A percentile compares a stretch with the other conserved stretches of the same genome.
These are phyloP conservation scores for Ciconia boyciana DNA, from an alignment of 2,113 vertebrate genomes.

Conservation along the genomic window DNA sequence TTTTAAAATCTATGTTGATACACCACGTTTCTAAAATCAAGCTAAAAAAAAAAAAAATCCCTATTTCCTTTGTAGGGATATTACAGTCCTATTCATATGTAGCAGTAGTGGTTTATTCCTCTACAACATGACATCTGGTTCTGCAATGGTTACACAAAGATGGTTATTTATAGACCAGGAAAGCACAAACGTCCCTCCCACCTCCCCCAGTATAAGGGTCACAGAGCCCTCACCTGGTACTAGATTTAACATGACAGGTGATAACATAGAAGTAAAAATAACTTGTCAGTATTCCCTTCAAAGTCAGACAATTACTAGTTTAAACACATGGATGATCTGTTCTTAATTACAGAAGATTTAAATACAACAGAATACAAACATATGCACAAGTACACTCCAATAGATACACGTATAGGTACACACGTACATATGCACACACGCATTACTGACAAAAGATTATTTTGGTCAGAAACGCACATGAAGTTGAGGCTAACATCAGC, in stretches of 20 bases:
- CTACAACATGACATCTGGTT: neutral
- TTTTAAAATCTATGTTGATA: neutral
- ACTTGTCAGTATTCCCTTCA: slow-evolving; percentile 12
- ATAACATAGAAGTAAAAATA: slow-evolving; percentile 17
- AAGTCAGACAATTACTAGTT: neutral
- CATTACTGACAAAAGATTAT: slow-evolving; percentile 17
- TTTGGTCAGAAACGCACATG: slow-evolving; percentile 50
- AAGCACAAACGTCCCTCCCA: neutral
- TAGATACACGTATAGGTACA: neutral
- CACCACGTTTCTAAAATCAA: neutral
- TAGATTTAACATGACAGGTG: slow-evolving; percentile 49
- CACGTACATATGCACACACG: neutral
- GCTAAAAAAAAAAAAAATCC: neutral
- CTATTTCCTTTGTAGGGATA: neutral
- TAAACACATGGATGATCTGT: neutral
- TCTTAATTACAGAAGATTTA: neutral
- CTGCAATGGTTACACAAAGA: slow-evolving; percentile 16
- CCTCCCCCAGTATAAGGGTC: neutral
- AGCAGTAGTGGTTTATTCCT: neutral
- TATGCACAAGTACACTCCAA: neutral
- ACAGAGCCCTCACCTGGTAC: slow-evolving; percentile 37
- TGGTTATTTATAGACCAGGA: slow-evolving; percentile 30
- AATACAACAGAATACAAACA: neutral
- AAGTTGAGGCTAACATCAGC: slow-evolving; percentile 63
- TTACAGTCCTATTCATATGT: neutral